Conservation (phyloP, 64 coral and sea anemone species). For the Anthopleura sola region DNA sequence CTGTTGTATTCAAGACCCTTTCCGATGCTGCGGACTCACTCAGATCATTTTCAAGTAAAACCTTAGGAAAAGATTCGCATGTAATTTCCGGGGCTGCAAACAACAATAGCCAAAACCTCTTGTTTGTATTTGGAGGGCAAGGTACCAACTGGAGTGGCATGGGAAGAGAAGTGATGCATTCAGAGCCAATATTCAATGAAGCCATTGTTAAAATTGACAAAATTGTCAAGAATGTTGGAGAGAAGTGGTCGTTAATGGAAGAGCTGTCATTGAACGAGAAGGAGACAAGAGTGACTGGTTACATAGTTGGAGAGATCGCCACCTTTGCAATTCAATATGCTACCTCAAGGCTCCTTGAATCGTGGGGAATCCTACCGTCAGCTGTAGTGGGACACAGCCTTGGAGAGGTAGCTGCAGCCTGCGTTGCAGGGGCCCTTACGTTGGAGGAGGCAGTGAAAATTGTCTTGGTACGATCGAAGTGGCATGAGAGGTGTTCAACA, state of each 20-base stretch:
- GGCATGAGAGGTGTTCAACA: constrained; percentile 45
- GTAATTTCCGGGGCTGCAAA: constrained; percentile 30
- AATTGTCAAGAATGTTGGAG: constrained; percentile 37
- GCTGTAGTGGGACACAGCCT: constrained; percentile 70
- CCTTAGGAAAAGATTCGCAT: neutral
- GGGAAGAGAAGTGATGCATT: constrained; percentile 53
- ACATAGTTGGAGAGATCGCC: constrained; percentile 53
- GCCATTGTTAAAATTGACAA: constrained; percentile 31
- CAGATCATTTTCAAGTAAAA: constrained; percentile 32
- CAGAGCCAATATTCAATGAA: constrained; percentile 51
- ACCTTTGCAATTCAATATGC: constrained; percentile 72
- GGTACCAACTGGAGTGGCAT: constrained; percentile 67
- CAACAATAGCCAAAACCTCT: constrained; percentile 1
- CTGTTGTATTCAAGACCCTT: constrained; percentile 39
- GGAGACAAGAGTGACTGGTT: constrained; percentile 10
- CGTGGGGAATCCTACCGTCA: constrained; percentile 64
- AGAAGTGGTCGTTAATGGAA: constrained; percentile 63
- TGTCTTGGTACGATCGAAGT: constrained; percentile 46
- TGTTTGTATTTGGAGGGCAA: constrained; percentile 73
- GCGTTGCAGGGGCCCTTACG: constrained; percentile 32
- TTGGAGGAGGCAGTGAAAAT: constrained; percentile 47
- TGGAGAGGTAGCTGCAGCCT: constrained; percentile 49
- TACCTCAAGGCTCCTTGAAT: constrained; percentile 50
- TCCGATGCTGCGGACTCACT: constrained; percentile 25
- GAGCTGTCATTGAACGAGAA: constrained; percentile 21